Evolutionary conservation across 2,888 invertebrate species (phyloP), one percentile per base, ranked within the genome.

Genomic region (Gandaritis pyraliata): DNA sequence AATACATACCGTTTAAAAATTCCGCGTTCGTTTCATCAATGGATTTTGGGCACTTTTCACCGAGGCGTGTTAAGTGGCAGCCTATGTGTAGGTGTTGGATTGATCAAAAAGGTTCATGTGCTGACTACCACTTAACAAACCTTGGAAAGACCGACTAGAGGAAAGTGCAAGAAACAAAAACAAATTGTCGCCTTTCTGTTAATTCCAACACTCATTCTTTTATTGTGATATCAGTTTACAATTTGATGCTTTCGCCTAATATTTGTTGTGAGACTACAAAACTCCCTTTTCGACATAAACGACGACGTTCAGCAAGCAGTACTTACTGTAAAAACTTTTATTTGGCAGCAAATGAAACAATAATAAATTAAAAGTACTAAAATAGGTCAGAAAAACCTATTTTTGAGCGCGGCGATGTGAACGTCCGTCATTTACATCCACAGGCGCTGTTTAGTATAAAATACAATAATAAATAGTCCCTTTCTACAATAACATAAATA

Each of bases 171-270:
- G 72, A 82, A 87, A 84, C 81, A 85, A 87, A 87, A 88, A 83
- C 83, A 86, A 88, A 84, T 83, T 85, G 81, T 90, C 84, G 84
- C 83, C 85, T 87, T 85, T 89, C 90, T 87, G 90, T 93, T 92
- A 92, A 92, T 92, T 92, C 88, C 91, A 90, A 92, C 92, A 92
- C 91, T 92, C 90, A 90, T 92, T 90, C 86, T 91, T 93, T 93
- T 87, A 92, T 92, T 92, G 85, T 85, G 85, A 85, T 89, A 88
- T 90, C 87, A 86, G 88, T 85, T 85, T 87, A 90, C 86, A 90
- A 43, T 43, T 43, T 13, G 16, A 16, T 16, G 11, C 83, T 82
- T 80, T 78, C 80, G 79, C 76, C 86, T 91, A 87, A 81, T 92
- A 93, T 92, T 93, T 93, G 93, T 92, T 93, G 93, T 93, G 93